Percentiles rank a stretch among this genome's conserved stretches.
These are phyloP conservation scores for Cephalophus harveyi DNA, from an alignment of 2,113 vertebrate species.

Conservation along the genomic window DNA sequence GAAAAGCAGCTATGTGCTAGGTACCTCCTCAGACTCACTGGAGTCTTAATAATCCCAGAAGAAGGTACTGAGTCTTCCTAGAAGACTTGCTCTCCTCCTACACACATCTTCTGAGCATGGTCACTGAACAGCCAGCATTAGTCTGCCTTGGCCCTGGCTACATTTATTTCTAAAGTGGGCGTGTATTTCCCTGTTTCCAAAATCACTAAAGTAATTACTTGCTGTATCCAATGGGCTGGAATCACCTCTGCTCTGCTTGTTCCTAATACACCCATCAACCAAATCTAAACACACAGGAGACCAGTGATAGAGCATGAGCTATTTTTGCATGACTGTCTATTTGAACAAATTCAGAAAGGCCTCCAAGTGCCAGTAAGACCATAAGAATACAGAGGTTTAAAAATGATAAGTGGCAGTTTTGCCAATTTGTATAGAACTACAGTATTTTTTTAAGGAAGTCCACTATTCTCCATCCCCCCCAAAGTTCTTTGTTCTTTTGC, in stretches of 20 bases:
- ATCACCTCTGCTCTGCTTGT: constrained; percentile 28
- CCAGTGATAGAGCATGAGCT: background rate
- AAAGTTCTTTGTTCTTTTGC: constrained; percentile 63
- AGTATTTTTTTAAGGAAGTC: background rate
- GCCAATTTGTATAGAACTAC: background rate
- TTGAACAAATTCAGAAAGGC: background rate
- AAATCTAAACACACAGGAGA: background rate
- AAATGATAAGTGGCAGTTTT: background rate
- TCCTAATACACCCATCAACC: constrained; percentile 39
- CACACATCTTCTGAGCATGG: background rate
- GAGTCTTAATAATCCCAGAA: background rate
- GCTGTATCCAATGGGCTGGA: constrained; percentile 19
- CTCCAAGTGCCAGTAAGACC: background rate
- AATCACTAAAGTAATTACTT: constrained; percentile 14
- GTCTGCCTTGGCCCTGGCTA: background rate
- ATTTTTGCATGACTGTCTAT: background rate
- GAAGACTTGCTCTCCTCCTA: background rate
- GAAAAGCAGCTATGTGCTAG: background rate
- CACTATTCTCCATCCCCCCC: constrained; percentile 23
- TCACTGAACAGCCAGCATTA: background rate
- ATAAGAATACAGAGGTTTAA: background rate
- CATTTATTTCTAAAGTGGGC: background rate
- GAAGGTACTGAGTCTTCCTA: background rate
- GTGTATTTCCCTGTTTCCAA: background rate
- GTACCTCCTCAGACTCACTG: background rate